Percentiles rank a stretch among this genome's conserved stretches.
phyloP scores from a whole-genome alignment of 92 coral and sea anemone genomes.

The Zoanthus solanderi region DNA sequence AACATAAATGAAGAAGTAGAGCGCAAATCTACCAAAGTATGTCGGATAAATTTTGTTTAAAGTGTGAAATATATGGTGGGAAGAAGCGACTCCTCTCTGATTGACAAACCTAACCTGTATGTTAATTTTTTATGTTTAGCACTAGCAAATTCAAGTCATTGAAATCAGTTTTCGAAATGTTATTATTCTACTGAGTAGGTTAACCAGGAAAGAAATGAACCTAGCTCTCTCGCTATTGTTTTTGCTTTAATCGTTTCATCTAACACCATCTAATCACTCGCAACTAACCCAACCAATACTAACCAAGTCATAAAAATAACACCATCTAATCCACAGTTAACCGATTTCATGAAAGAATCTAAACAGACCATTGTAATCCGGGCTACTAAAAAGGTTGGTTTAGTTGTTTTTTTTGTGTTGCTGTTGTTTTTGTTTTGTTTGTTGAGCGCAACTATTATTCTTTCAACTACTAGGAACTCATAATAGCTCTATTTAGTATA shows the following conservation, averaged over 20 bases:
- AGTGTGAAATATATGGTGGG: too few species aligned
- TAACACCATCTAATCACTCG: neutral
- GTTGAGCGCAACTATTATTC: neutral
- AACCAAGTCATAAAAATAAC: neutral
- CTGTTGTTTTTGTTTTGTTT: neutral
- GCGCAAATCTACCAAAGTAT: too few species aligned
- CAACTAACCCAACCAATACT: neutral
- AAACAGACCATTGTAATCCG: conserved; percentile 15
- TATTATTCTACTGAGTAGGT: too few species aligned
- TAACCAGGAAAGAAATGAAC: neutral
- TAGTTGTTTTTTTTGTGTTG: neutral
- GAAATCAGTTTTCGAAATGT: too few species aligned
- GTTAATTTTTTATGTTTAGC: too few species aligned
- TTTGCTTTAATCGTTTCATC: neutral
- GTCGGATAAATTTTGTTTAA: too few species aligned
- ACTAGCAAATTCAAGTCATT: too few species aligned
- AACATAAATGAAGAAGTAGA: too few species aligned
- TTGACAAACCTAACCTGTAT: too few species aligned
- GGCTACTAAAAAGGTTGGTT: conserved; percentile 32
- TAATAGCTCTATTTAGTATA: neutral
- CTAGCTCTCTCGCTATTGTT: neutral
- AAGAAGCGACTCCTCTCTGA: too few species aligned
- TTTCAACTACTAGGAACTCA: neutral
- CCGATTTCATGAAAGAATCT: conserved; percentile 18
- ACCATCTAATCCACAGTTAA: conserved; percentile 38